phyloP scores from a whole-genome alignment of 2,113 vertebrate genomes.

The Narcine bancroftii region DNA sequence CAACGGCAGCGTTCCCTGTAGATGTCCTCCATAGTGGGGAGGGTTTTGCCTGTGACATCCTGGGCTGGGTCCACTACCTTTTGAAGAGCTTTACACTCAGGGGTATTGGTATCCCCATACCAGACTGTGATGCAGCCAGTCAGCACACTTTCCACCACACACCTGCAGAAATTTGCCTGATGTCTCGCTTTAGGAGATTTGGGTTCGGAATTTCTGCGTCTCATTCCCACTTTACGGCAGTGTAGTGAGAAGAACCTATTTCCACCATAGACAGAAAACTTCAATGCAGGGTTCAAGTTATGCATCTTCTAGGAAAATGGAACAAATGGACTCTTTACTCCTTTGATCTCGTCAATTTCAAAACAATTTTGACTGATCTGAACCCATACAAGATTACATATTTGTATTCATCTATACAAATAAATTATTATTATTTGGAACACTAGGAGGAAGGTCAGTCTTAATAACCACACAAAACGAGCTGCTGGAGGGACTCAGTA shows the following conservation, averaged over 20 bases:
- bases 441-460: not conserved
- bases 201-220: not conserved
- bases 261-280: not conserved
- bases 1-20: too few relatives aligned
- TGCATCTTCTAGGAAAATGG: not conserved
- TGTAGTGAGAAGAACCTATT: not conserved
- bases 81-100: too few relatives aligned
- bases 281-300: not conserved
- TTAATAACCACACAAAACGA: not conserved
- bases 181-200: too few relatives aligned
- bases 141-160: too few relatives aligned
- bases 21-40: too few relatives aligned
- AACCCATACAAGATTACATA: not conserved
- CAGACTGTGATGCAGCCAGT: too few relatives aligned
- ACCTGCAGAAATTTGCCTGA: too few relatives aligned
- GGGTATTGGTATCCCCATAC: too few relatives aligned
- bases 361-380: not conserved
- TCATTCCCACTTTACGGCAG: not conserved
- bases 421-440: not conserved
- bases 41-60: too few relatives aligned
- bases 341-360: not conserved
- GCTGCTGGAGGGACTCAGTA: too few relatives aligned
- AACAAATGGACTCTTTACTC: not conserved
- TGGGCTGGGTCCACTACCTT: too few relatives aligned
- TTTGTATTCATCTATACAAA: too few relatives aligned